Evolutionary conservation across 2,888 invertebrate species (phyloP).

Genomic region (Microchrysa polita): DNA sequence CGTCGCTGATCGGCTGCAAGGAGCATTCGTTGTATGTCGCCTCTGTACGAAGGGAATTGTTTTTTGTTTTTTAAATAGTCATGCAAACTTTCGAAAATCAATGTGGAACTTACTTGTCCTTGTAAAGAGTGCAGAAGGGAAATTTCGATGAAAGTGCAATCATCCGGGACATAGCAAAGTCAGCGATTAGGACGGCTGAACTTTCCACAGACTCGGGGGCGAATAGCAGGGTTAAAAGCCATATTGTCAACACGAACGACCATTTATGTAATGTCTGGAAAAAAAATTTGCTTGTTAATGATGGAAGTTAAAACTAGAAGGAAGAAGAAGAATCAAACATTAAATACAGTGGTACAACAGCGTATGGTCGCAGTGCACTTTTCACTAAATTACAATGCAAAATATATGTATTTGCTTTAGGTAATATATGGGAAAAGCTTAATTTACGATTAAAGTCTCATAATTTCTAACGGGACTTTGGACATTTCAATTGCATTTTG

Average conservation of each 20-base stretch:
- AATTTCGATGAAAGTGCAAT: constrained; percentile 70
- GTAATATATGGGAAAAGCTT: too few species aligned
- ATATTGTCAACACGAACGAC: neutral
- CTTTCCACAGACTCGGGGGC: constrained; percentile 45
- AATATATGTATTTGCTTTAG: too few species aligned
- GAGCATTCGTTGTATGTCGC: constrained; percentile 70
- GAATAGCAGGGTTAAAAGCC: neutral
- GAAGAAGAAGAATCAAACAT: too few species aligned
- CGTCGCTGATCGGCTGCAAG: constrained; percentile 68
- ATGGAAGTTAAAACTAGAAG: too few species aligned
- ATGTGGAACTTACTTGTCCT: constrained; percentile 65
- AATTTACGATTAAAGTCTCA: too few species aligned
- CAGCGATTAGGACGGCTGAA: constrained; percentile 69
- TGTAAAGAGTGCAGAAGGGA: constrained; percentile 71
- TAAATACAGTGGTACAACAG: too few species aligned
- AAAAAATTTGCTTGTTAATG: too few species aligned
- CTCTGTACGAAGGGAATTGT: constrained; percentile 57
- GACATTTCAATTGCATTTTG: too few species aligned
- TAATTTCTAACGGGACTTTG: too few species aligned
- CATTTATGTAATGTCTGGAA: constrained; percentile 1
- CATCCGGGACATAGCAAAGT: constrained; percentile 72
- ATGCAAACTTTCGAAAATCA: constrained; percentile 3
- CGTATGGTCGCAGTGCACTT: too few species aligned
- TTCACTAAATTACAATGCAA: too few species aligned
- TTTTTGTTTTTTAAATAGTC: neutral